Percentiles rank a stretch among this genome's conserved stretches.
Evolutionary conservation across 2,888 invertebrate species (phyloP).

Genomic region (Scaptomyza cyrtandrae): DNA sequence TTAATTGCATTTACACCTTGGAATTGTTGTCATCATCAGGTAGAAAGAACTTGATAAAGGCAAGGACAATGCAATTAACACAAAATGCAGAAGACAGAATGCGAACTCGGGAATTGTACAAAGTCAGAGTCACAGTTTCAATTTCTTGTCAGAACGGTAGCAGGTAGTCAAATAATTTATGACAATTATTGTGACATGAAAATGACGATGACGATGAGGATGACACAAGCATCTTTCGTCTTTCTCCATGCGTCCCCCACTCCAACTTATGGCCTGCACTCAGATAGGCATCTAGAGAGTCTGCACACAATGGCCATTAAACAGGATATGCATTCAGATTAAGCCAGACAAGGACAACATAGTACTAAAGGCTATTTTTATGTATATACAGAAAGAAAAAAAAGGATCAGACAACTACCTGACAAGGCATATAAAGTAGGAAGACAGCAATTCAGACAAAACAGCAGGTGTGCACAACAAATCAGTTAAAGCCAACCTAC

Average conservation of each 20-base stretch:
- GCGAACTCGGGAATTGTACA: slow-evolving; percentile 4
- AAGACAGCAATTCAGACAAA: slow-evolving; percentile 19
- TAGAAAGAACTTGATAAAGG: slow-evolving; percentile 25
- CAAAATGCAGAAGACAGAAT: slow-evolving; percentile 18
- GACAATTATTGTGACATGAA: slow-evolving; percentile 75
- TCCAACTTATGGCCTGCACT: not conserved
- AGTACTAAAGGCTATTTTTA: slow-evolving; percentile 18
- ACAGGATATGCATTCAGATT: slow-evolving; percentile 65
- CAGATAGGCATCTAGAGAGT: slow-evolving; percentile 47
- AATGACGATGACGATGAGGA: slow-evolving; percentile 17
- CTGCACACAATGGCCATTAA: slow-evolving; percentile 48
- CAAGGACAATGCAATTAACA: slow-evolving; percentile 47
- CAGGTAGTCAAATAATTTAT: slow-evolving; percentile 68
- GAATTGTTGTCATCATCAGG: slow-evolving; percentile 32
- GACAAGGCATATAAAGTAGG: slow-evolving; percentile 11
- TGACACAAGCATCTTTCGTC: slow-evolving; percentile 7
- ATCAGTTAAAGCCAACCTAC: slow-evolving; percentile 50
- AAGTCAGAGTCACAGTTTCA: slow-evolving; percentile 14
- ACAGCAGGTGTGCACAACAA: slow-evolving; percentile 60
- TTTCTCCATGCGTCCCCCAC: not conserved
- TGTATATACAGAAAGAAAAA: slow-evolving; percentile 1
- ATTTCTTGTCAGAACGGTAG: slow-evolving; percentile 55
- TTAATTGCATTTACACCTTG: slow-evolving; percentile 65
- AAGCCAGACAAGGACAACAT: slow-evolving; percentile 43
- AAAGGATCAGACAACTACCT: slow-evolving; percentile 60